Conservation (phyloP, 2,888 invertebrate species). For the Corbicula japonica region DNA sequence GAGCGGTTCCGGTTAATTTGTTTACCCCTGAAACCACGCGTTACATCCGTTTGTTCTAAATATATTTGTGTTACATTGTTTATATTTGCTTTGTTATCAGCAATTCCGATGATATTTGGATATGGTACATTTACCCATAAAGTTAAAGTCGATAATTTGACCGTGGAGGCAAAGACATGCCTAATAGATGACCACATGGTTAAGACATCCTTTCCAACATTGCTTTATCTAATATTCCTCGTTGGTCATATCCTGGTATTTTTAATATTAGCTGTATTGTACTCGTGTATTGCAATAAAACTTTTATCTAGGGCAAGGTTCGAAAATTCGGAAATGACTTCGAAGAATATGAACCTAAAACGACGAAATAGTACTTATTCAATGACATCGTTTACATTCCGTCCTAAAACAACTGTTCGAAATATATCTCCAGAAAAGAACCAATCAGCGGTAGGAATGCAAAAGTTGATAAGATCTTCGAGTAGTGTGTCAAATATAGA, state of each 20-base stretch:
- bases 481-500: conserved; percentile 42
- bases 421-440: too few species aligned
- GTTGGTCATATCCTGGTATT: conserved; percentile 43
- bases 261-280: conserved; percentile 37
- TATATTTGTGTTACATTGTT: conserved; percentile 17
- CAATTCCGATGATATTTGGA: too few species aligned
- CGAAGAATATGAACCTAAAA: too few species aligned
- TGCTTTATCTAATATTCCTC: conserved; percentile 39
- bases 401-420: too few species aligned
- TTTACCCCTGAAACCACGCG: conserved; percentile 41
- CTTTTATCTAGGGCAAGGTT: conserved; percentile 23
- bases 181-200: conserved; percentile 41
- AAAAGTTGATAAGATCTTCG: conserved; percentile 21
- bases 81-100: conserved; percentile 31
- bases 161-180: conserved; percentile 43
- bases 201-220: conserved; percentile 37
- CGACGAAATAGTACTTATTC: too few species aligned
- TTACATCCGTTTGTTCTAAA: conserved; percentile 29
- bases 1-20: conserved; percentile 51
- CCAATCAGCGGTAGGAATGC: too few species aligned
- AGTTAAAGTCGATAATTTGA: conserved; percentile 27
- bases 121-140: conserved; percentile 46
- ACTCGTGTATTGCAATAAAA: conserved; percentile 42
- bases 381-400: too few species aligned
- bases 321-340: too few species aligned